Conservation (phyloP, 1,140 invertebrate species). For the Chionoecetes opilio region DNA sequence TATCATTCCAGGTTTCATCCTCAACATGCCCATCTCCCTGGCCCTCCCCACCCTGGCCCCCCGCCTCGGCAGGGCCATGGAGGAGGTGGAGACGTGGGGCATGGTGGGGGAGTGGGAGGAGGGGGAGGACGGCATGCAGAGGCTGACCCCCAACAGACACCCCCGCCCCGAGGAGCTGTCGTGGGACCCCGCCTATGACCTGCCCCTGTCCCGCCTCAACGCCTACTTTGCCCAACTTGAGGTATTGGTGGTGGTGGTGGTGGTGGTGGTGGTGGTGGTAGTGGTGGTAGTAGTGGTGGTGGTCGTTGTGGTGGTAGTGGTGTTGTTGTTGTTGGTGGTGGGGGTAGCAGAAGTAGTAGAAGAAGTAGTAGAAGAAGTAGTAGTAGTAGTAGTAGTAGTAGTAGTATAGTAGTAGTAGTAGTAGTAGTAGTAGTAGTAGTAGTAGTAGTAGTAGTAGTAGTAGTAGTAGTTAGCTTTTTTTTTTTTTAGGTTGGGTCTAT, state of each 20-base stretch:
- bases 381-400: background rate
- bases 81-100: background rate
- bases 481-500: no score
- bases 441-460: slow-evolving; percentile 23
- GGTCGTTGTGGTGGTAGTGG: background rate
- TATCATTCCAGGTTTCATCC: slow-evolving; percentile 58
- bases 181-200: slow-evolving; percentile 64
- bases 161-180: slow-evolving; percentile 10
- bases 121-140: background rate
- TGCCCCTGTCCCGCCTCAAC: background rate
- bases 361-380: background rate
- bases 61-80: slow-evolving; percentile 17
- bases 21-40: slow-evolving; percentile 70
- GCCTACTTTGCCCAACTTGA: slow-evolving; percentile 63
- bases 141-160: background rate
- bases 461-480: background rate
- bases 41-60: slow-evolving; percentile 58
- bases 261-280: background rate
- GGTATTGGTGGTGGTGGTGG: background rate
- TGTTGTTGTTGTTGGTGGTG: background rate
- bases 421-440: slow-evolving; percentile 29
- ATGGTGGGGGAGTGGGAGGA: background rate
- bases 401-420: background rate
- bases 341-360: background rate
- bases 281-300: background rate